A percentile compares a stretch with the other conserved stretches of the same genome.
phyloP scores from a whole-genome alignment of 2,113 vertebrate genomes.

The Microcebus murinus region DNA sequence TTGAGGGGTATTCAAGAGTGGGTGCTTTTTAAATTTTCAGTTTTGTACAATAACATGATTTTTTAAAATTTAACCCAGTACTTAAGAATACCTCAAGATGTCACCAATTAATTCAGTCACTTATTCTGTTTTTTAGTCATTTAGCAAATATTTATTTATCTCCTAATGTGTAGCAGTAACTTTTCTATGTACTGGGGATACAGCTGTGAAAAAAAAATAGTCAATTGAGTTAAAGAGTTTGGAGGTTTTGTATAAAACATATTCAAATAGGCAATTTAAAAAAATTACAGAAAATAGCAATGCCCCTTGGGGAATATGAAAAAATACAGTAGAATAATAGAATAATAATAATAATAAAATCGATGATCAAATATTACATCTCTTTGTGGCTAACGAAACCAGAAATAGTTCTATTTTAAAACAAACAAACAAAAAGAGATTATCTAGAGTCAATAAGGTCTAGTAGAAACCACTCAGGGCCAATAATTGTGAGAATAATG shows the following conservation, averaged over 20 bases:
- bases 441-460: background rate
- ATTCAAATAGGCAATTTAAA: background rate
- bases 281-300: slow-evolving; percentile 7
- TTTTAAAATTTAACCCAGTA: background rate
- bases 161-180: background rate
- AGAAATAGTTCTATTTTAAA: background rate
- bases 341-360: background rate
- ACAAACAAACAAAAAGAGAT: background rate
- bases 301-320: background rate
- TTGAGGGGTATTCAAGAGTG: background rate
- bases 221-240: background rate
- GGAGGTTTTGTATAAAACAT: background rate
- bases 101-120: background rate
- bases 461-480: background rate
- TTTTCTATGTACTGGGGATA: background rate
- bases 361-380: background rate
- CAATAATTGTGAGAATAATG: background rate
- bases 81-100: background rate
- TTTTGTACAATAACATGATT: background rate
- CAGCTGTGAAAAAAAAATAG: background rate
- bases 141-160: slow-evolving; percentile 21
- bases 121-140: background rate
- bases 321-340: background rate
- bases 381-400: background rate
- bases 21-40: background rate